Base-by-base conservation (phyloP, 1,140 invertebrate species). In the Eueides isabella region DNA sequence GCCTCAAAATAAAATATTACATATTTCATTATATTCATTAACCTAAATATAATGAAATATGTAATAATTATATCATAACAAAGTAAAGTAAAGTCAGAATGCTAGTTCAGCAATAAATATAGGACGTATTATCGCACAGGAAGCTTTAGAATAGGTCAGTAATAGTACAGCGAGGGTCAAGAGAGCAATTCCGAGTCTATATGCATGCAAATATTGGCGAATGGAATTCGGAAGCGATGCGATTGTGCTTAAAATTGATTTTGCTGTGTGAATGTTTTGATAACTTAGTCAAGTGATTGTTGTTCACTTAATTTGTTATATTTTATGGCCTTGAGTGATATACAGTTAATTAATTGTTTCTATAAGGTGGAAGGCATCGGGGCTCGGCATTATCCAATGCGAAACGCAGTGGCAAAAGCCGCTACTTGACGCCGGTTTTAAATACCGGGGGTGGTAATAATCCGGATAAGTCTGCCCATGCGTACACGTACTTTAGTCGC, bases 171-270 rank as follows among this genome's bases (percentile, higher is more conserved):
- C 64, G 31, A 26, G 68, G 68, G 68, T 71, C 68, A 71, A 62
- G 68, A 71, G 68, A 28, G 68, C 68, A 63, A 63, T 71, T 66
- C 16, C 35, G 61, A 70, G 19, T 66, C 19, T 66, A 31, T 61
- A 61, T 35, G 35, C 28, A 61, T 48, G 41, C 41, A 67, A 66
- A 35, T 31, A 61, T 66, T 66, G 71, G 26, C 44, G 31, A 26
- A 31, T 66, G 64, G 33, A 41, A 64, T 65, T 64, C 29, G 41
- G 33, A 44, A 61, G 38, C 31, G 38, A 14, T n/a, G n/a, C 31
- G 28, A 69, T 67, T 63, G 67, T 69, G 64, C 35, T 67, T 41
- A 26, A 67, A 67, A 67, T 67, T 41, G 64, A 67, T 41, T 35
- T 63, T 61, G 5, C 61, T 55, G 26, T 55, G 19, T 23, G 19